phyloP scores from a whole-genome alignment of 2,113 vertebrate species.

The Chionis minor region DNA sequence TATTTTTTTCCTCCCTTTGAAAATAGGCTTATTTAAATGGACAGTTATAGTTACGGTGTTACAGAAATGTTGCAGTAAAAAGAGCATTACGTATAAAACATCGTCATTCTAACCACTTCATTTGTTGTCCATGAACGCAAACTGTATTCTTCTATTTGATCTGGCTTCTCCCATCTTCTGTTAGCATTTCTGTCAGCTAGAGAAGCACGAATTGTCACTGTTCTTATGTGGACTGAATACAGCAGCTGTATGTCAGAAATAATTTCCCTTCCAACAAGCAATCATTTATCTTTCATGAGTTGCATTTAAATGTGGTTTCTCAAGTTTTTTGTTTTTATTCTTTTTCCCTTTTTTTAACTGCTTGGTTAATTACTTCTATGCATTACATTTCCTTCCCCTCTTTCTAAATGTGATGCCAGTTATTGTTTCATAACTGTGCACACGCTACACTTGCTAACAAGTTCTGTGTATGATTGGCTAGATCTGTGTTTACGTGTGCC shows the following conservation, averaged over 20 bases:
- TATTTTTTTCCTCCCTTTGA: neutral
- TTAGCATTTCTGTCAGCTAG: neutral
- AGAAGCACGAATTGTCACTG: neutral
- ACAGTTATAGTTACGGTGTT: neutral
- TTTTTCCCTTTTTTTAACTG: neutral
- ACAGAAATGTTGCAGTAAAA: neutral
- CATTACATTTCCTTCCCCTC: neutral
- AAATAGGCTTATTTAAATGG: neutral
- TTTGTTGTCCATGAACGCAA: neutral
- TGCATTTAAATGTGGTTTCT: slow-evolving; percentile 21
- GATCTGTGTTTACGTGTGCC: neutral
- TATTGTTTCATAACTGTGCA: neutral
- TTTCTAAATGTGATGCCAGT: neutral
- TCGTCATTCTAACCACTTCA: neutral
- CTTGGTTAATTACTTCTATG: neutral
- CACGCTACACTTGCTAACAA: neutral
- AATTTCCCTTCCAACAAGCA: slow-evolving; percentile 4
- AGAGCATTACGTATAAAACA: neutral
- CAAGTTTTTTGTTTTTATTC: neutral
- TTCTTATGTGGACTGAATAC: neutral
- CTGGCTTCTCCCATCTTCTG: neutral
- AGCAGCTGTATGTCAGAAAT: slow-evolving; percentile 15
- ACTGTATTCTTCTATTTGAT: neutral
- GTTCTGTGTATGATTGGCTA: neutral
- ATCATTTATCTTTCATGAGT: neutral